phyloP scores from a whole-genome alignment of 2,888 invertebrate genomes.

The Campoletis raptor region DNA sequence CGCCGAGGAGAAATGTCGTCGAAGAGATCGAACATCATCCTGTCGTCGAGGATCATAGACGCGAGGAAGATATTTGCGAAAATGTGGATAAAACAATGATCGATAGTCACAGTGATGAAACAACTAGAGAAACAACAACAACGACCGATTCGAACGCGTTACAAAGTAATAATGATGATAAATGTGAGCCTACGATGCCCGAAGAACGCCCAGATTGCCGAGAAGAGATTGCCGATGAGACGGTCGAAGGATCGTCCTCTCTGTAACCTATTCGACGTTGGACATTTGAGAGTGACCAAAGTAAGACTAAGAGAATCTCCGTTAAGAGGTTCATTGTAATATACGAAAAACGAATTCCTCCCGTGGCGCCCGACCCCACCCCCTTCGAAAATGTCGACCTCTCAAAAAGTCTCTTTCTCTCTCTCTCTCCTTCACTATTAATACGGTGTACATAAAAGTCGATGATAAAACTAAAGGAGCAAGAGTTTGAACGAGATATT shows the following conservation, averaged over 20 bases:
- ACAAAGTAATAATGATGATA: constrained; percentile 37
- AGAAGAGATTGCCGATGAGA: constrained; percentile 19
- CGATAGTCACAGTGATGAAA: constrained; percentile 8
- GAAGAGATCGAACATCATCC: neutral
- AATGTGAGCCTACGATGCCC: constrained; percentile 25
- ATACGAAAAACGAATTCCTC: constrained; percentile 53
- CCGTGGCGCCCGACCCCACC: constrained; percentile 22
- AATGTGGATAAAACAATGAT: constrained; percentile 27
- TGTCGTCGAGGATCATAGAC: constrained; percentile 1
- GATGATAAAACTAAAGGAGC: constrained; percentile 58
- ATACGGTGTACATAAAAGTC: constrained; percentile 71
- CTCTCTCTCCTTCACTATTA: constrained; percentile 31
- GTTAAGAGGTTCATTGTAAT: constrained; percentile 64
- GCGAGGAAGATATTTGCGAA: constrained; percentile 40
- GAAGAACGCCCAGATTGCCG: constrained; percentile 27
- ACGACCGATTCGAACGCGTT: constrained; percentile 20
- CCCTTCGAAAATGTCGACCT: neutral
- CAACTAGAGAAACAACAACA: neutral
- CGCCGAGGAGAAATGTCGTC: neutral
- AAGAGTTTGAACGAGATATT: constrained; percentile 40
- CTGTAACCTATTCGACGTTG: constrained; percentile 68
- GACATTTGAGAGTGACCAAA: constrained; percentile 72
- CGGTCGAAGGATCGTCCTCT: constrained; percentile 44
- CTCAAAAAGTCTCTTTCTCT: constrained; percentile 31
- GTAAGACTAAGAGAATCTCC: constrained; percentile 70